Base-by-base conservation (phyloP, 1,140 invertebrate species). In the Rhagoletis zephyria region DNA sequence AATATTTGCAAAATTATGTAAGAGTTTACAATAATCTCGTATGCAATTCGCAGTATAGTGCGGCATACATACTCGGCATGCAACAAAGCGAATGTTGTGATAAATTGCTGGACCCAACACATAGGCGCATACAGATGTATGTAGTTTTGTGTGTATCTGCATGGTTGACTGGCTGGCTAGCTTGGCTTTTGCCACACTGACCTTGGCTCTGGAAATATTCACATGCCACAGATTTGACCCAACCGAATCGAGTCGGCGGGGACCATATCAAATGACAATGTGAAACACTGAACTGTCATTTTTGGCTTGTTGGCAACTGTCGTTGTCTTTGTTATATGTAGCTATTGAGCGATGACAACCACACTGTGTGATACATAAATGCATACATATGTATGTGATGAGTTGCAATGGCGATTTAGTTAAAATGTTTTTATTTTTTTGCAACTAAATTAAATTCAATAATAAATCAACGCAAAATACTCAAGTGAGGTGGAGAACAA, bases 241-340 rank as follows among this genome's bases (percentile, higher is more conserved):
- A 81, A 81, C n/a, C 74, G 48, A 56, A 81, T 56, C 45, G 48
- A 48, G 74, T 56, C 74, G 74, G 16, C 74, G 74, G 16, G 74
- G n/a, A 56, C 45, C 74, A 30, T 81, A 81, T 81, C 74, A 81
- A 81, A 81, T 81, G n/a, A 81, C 74, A 81, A 81, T 56, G 14
- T 48, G n/a, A 81, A 56, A 56, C n/a, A 81, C 45, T 74, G 70
- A 74, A 48, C 14, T 48, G 70, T 74, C 70, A 81, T 56, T 56
- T 81, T 56, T 30, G 48, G 48, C 56, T 63, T 63, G 61, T 63
- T 63, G 16, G n/a, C 7, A 14, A 16, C 48, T 81, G 51, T 19
- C 16, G 16, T 77, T 48, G n/a, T 48, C 6, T 4, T 45, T 16
- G 16, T 42, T 48, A 3, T 40, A 4, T 30, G 12, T 63, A 14